phyloP scores from a whole-genome alignment of 2,113 vertebrate species.

The Macrotis lagotis region DNA sequence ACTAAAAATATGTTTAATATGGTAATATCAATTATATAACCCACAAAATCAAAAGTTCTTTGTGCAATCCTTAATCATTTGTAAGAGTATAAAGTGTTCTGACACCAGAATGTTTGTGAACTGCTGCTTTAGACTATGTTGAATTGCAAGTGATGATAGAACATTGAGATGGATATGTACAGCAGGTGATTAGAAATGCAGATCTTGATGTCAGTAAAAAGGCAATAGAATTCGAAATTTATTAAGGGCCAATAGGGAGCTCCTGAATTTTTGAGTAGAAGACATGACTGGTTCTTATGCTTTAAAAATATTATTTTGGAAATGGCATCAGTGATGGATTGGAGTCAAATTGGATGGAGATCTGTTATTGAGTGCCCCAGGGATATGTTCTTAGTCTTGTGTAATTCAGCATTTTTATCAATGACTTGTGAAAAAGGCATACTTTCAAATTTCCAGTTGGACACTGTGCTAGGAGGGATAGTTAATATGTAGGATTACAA shows the following conservation, averaged over 20 bases:
- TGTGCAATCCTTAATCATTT: neutral
- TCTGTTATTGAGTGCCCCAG: neutral
- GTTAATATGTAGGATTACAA: constrained; percentile 1
- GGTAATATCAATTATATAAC: neutral
- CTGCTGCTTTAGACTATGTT: neutral
- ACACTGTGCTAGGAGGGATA: neutral
- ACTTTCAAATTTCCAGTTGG: neutral
- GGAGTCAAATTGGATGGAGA: neutral
- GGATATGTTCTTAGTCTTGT: neutral
- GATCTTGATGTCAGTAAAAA: neutral
- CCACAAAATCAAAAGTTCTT: neutral
- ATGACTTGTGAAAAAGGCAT: neutral
- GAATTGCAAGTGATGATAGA: neutral
- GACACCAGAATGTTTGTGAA: neutral
- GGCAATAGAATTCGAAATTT: neutral
- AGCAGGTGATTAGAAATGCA: neutral
- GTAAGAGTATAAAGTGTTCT: neutral
- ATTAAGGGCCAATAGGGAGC: neutral
- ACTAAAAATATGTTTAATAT: neutral
- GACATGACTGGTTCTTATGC: neutral
- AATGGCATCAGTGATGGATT: neutral
- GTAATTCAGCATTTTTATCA: neutral
- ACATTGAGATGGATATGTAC: neutral
- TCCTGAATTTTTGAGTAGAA: neutral
- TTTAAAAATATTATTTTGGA: neutral